A percentile compares a stretch with the other conserved stretches of the same genome.
Evolutionary conservation across 2,888 invertebrate species (phyloP).

Genomic region (Molanna angustata): DNA sequence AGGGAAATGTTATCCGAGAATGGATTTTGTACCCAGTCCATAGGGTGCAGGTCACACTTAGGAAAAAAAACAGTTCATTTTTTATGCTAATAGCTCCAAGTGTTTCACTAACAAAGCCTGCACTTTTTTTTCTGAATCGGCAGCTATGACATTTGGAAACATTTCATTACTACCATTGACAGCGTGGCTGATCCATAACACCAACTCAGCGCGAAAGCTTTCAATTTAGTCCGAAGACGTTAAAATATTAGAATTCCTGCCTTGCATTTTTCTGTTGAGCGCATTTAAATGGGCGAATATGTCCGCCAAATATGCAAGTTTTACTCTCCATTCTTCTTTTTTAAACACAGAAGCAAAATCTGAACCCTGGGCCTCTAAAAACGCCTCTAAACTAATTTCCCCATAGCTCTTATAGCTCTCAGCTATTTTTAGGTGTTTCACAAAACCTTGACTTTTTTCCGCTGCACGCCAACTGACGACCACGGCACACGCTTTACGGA

Average conservation of each 20-base stretch:
- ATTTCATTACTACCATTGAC: constrained; percentile 4
- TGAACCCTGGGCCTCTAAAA: not conserved
- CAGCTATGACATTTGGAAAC: constrained; percentile 7
- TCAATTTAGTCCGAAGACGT: constrained; percentile 29
- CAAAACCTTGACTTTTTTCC: too few relatives aligned
- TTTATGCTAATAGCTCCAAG: constrained; percentile 9
- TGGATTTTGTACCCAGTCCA: constrained; percentile 8
- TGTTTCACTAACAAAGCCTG: constrained; percentile 14
- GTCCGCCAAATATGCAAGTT: constrained; percentile 30
- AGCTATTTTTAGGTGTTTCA: too few relatives aligned
- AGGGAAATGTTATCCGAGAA: too few relatives aligned
- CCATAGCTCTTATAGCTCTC: too few relatives aligned
- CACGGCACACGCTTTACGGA: too few relatives aligned
- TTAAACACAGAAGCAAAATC: not conserved
- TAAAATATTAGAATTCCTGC: constrained; percentile 31
- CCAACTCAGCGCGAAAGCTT: constrained; percentile 5
- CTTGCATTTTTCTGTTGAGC: constrained; percentile 30
- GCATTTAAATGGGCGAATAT: constrained; percentile 31
- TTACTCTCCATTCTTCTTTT: constrained; percentile 24
- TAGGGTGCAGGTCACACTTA: constrained; percentile 6
- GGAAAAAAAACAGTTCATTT: constrained; percentile 6
- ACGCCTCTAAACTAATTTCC: too few relatives aligned
- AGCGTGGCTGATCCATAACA: not conserved
- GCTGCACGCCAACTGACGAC: too few relatives aligned
- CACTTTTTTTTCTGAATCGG: constrained; percentile 11